These are phyloP conservation scores for Calosoma granatense DNA, from an alignment of 1,140 invertebrate species.

Conservation along the genomic window DNA sequence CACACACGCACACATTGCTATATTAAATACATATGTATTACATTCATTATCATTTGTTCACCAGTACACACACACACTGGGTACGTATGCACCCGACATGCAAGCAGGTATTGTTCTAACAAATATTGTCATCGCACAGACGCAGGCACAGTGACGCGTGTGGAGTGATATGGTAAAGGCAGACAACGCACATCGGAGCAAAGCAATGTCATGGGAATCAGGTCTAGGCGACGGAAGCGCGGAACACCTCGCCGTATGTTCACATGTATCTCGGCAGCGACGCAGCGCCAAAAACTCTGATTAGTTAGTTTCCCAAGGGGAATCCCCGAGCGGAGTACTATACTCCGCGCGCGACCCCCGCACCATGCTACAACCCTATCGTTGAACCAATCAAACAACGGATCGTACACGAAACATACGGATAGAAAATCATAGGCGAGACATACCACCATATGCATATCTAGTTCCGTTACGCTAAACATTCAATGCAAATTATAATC, in stretches of 20 bases:
- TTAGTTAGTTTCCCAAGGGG: conserved; percentile 24
- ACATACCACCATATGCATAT: neutral
- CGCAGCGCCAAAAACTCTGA: conserved; percentile 26
- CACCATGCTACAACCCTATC: neutral
- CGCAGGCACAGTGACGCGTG: neutral
- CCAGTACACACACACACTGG: too few relatives aligned
- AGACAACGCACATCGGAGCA: neutral
- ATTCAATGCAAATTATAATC: too few relatives aligned
- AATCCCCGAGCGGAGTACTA: conserved; percentile 20
- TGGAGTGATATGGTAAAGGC: neutral
- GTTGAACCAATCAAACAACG: conserved; percentile 2
- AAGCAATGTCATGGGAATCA: neutral
- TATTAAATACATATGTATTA: too few relatives aligned
- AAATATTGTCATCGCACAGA: neutral
- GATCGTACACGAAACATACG: neutral
- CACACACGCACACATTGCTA: too few relatives aligned
- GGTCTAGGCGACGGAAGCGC: neutral
- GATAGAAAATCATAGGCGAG: neutral
- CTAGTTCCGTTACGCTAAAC: too few relatives aligned
- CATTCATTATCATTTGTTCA: too few relatives aligned
- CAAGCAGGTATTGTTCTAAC: too few relatives aligned
- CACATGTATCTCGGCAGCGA: conserved; percentile 7
- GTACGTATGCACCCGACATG: too few relatives aligned
- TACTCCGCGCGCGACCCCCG: conserved; percentile 1
- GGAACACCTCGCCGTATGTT: conserved; percentile 11